Percentiles rank a stretch among this genome's conserved stretches.
These are phyloP conservation scores for Pristionchus arcanus DNA, from an alignment of 2,888 invertebrate genomes.

Conservation along the genomic window DNA sequence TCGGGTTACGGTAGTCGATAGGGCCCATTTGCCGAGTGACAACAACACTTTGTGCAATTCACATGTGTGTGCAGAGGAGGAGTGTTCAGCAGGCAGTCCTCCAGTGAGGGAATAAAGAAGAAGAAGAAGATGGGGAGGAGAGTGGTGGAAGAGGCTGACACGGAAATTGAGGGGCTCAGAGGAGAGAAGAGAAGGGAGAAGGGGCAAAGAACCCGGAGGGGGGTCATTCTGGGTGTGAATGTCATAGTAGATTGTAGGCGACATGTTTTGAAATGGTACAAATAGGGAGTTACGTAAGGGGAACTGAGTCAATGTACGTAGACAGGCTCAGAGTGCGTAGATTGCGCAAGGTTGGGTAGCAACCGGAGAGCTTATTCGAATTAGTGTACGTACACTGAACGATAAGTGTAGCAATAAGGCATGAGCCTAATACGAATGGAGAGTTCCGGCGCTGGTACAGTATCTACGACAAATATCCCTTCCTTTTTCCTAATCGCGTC, in stretches of 20 bases:
- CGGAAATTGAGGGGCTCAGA: constrained; percentile 11
- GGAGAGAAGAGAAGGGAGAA: neutral
- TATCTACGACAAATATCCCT: neutral
- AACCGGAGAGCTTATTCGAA: neutral
- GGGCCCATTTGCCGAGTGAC: neutral
- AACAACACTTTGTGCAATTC: constrained; percentile 32
- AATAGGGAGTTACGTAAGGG: neutral
- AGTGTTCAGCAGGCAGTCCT: neutral
- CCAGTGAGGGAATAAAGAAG: neutral
- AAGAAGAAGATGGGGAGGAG: neutral
- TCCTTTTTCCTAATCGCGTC: constrained; percentile 8
- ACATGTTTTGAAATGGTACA: neutral
- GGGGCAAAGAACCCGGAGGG: neutral
- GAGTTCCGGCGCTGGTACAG: neutral
- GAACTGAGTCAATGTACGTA: neutral
- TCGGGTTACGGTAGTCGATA: constrained; percentile 1
- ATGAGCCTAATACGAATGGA: neutral
- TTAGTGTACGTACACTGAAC: neutral
- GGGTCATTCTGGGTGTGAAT: neutral
- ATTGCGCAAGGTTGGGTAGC: neutral
- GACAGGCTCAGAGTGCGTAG: neutral
- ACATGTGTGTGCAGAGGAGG: neutral
- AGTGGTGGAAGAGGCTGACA: neutral
- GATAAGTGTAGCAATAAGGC: neutral
- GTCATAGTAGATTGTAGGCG: neutral